Evolutionary conservation across 1,140 invertebrate genomes (phyloP), one percentile per base, ranked within the genome.

Genomic region (Pteromalus puparum): DNA sequence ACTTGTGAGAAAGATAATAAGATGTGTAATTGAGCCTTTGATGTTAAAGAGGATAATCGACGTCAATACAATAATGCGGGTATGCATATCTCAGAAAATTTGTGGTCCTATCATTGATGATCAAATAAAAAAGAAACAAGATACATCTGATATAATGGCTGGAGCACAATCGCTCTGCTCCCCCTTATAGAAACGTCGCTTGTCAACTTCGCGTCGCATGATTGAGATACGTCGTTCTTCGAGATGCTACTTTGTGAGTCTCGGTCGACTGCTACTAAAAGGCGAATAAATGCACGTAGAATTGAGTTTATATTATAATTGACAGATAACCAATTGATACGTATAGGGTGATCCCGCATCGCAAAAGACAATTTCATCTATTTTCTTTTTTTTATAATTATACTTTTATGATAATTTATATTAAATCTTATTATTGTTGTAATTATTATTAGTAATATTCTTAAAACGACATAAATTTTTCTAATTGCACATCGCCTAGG

Each of bases 281-380:
- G 86, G 87, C 89, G 87, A 92, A 90, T 89, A 91, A 90, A 91
- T 91, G 85, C 88, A 89, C 89, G 89, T 87, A 86, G 88, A 90
- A 90, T 92, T 90, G 89, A 92, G 91, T 91, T 90, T 90, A 79
- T 65, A 73, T 73, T 65, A 90, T 92, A 92, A 93, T 93, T 93
- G 92, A 93, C 91, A 89, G 89, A 91, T 91, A 93, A 93, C 88
- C 89, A 91, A 92, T 92, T 90, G 90, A 91, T 90, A 91, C 88
- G 87, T 90, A 89, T 88, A 90, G 88, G 88, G 89, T 89, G 90
- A 90, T 86, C 89, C 89, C 82, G 81, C 75, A 88, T 89, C 89
- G 90, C 65, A 90, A 88, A 92, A 92, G 91, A 90, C 91, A 38
- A 77, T 26, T 61, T 90, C 88, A 89, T 90, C 90, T 85, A 65